Base-by-base conservation (phyloP, 2,888 invertebrate genomes). In the Pecten maximus region DNA sequence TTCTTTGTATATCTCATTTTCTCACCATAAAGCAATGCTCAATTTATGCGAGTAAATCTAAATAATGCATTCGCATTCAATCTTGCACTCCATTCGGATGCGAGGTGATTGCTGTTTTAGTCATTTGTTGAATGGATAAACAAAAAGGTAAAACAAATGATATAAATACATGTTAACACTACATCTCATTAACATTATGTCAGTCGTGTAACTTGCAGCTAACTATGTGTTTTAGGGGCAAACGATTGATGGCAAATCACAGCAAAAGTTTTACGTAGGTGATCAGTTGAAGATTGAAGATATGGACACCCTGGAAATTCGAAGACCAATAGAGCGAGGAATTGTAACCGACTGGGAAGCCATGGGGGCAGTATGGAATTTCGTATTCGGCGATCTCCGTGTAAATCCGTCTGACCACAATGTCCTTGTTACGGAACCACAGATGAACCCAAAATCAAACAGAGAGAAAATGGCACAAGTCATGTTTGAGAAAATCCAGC, bases 381-480 rank as follows among this genome's bases (percentile, higher is more conserved):
- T 40, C n/a, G 48, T 89, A n/a, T 89, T 89, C 19, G 39, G 35
- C 4, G 40, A 74, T 44, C 44, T 89, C n/a, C 74, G 86, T 35
- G 16, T 86, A 19, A 35, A 86, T 15, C 86, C 86, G 15, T 28
- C 28, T 23, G 89, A 89, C 0, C 8, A 40, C 86, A 40, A 40
- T 28, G 86, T 89, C 0, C 40, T 89, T 19, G 19, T 89, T 44
- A 40, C 50, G 2, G 89, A 44, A 86, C 74, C 35, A 28, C 35
- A 15, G 15, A 44, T 86, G 86, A 40, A 40, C 40, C n/a, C 54
- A 23, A 74, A n/a, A 35, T 44, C 74, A 86, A 89, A 89, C 23
- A 74, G 89, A 86, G 40, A 86, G 16, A 89, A 89, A 89, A 89
- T 89, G 28, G 74, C 74, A n/a, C 54, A 89, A 89, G 35, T 89